These are phyloP conservation scores for Calameuta filiformis DNA, from an alignment of 2,888 invertebrate genomes.

Conservation along the genomic window DNA sequence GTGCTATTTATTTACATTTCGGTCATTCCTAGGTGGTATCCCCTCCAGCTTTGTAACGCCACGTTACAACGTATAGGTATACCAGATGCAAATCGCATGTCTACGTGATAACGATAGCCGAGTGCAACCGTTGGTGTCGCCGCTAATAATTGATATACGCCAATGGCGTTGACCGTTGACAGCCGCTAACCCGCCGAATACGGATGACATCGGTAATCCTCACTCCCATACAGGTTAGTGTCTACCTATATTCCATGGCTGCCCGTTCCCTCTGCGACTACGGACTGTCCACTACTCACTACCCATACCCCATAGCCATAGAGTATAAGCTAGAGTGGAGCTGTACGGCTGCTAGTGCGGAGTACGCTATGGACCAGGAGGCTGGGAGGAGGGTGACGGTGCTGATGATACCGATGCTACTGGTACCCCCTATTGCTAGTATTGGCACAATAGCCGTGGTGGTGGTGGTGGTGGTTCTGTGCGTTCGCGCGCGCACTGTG, in stretches of 20 bases:
- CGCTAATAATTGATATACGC: slow-evolving; percentile 61
- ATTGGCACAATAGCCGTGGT: not conserved
- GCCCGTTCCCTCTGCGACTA: slow-evolving; percentile 30
- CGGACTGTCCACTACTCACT: not conserved
- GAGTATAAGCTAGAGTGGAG: not conserved
- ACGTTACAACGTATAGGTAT: not conserved
- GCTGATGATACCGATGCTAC: not conserved
- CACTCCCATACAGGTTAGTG: slow-evolving; percentile 59
- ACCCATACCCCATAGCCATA: not conserved
- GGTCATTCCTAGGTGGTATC: too few species aligned
- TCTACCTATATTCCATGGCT: slow-evolving; percentile 52
- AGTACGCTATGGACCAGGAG: slow-evolving; percentile 32
- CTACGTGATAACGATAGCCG: slow-evolving; percentile 14
- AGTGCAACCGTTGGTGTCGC: slow-evolving; percentile 30
- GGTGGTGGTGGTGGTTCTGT: slow-evolving; percentile 18
- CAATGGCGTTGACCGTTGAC: slow-evolving; percentile 59
- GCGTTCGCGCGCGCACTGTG: slow-evolving; percentile 34
- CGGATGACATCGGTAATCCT: slow-evolving; percentile 63
- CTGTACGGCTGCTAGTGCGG: slow-evolving; percentile 10
- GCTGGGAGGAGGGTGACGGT: not conserved
- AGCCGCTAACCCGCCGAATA: slow-evolving; percentile 63
- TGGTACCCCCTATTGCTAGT: not conserved
- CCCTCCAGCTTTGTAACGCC: too few species aligned
- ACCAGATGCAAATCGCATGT: not conserved
- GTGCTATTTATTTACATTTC: too few species aligned